Percentiles rank a stretch among this genome's conserved stretches.
Conservation (phyloP, 2,113 vertebrate species). For the Indicator maculatus region DNA sequence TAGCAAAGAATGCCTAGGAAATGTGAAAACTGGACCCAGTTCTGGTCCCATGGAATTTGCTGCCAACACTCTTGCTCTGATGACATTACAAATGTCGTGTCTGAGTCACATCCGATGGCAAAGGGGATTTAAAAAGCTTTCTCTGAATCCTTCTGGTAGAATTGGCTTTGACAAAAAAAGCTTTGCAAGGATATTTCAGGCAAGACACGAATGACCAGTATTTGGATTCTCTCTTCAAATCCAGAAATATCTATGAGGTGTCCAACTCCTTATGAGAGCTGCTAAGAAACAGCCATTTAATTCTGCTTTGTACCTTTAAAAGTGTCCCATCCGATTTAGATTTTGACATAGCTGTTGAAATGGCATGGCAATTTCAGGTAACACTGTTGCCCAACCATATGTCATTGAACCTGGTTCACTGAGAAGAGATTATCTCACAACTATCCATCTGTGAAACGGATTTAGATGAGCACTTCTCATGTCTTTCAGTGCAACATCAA, state of each 20-base stretch:
- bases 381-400: background rate
- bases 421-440: background rate
- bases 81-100: conserved; percentile 40
- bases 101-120: conserved; percentile 21
- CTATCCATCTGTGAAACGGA: background rate
- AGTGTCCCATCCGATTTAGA: background rate
- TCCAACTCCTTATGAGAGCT: background rate
- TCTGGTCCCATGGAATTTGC: background rate
- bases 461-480: background rate
- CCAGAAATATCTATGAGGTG: background rate
- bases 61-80: conserved; percentile 29
- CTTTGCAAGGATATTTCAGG: conserved; percentile 1
- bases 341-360: background rate
- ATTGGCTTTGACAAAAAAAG: conserved; percentile 31
- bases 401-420: background rate
- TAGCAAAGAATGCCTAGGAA: conserved; percentile 36
- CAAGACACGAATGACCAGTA: background rate
- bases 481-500: background rate
- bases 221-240: conserved; percentile 23
- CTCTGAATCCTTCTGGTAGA: conserved; percentile 17
- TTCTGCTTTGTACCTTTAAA: background rate
- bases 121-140: conserved; percentile 43
- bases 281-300: background rate
- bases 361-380: background rate
- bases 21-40: conserved; percentile 34